Evolutionary conservation across 2,113 vertebrate genomes (phyloP), one percentile per base, ranked within the genome.

Genomic region (Hippocampus guttulatus): DNA sequence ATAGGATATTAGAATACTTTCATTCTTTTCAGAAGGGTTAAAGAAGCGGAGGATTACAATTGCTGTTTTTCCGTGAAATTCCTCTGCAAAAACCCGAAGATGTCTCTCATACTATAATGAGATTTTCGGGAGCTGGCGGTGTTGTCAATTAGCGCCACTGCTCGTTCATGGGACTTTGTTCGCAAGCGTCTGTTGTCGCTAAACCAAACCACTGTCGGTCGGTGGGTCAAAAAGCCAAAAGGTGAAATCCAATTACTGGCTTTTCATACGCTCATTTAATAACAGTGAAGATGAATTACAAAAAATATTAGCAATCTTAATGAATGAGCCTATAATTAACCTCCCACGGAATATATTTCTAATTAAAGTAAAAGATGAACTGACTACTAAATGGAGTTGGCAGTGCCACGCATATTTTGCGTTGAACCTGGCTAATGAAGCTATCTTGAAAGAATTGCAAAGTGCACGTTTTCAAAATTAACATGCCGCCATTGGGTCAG

Each of bases 91-190:
- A 64, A 21, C 40, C 40, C 3, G 2, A 64, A 76, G 81, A 83
- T 84, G 76, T 81, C 8, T 78, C 70, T 72, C 54, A 12, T 74
- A 16, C 5, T 5, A 16, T 87, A 87, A 88, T 88, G 81, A 83
- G 76, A 38, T 62, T 43, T 88, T 82, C 83, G 65, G 67, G 74
- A 55, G 75, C 80, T 76, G 68, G 68, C 76, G 76, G 72, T 85
- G 72, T 85, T 73, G 78, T 79, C 84, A 90, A 90, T 90, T 88
- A 90, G 80, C 69, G 60, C 71, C 84, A 84, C 82, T 86, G 21
- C 62, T 25, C 3, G 61, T 41, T 38, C 87, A 82, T 67, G 38
- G 75, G 64, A 81, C 73, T 83, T 82, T 41, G 68, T 82, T 70
- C 75, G 65, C 40, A 60, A 61, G 71, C 43, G 82, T 84, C 81